These are phyloP conservation scores for Drosophila orosa DNA, from an alignment of 1,140 invertebrate species.

Conservation along the genomic window DNA sequence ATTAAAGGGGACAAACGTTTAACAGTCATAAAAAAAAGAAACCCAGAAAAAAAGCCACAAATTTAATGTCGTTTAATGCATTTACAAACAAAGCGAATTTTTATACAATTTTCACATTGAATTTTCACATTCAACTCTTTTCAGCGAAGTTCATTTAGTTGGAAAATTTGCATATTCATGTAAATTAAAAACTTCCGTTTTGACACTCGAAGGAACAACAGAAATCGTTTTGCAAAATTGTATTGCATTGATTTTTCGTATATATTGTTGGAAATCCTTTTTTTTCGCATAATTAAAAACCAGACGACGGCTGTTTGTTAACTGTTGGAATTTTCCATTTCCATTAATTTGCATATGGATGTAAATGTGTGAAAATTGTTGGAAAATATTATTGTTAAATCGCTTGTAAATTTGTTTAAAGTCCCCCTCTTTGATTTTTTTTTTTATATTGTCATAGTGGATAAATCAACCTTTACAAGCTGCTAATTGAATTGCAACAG, in stretches of 20 bases:
- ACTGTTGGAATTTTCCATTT: slow-evolving; percentile 60
- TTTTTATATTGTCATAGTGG: slow-evolving; percentile 16
- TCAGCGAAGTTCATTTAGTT: slow-evolving; percentile 59
- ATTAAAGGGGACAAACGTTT: slow-evolving; percentile 60
- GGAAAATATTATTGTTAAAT: slow-evolving; percentile 72
- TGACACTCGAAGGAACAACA: slow-evolving; percentile 44
- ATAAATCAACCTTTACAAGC: slow-evolving; percentile 22
- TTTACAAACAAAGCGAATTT: slow-evolving; percentile 54
- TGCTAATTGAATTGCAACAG: slow-evolving; percentile 19
- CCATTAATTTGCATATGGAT: slow-evolving; percentile 58
- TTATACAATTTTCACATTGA: slow-evolving; percentile 46
- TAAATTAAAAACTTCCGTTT: slow-evolving; percentile 76
- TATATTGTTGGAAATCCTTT: slow-evolving; percentile 18
- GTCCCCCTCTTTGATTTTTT: slow-evolving; percentile 28
- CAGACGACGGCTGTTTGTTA: slow-evolving; percentile 32
- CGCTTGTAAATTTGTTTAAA: slow-evolving; percentile 73
- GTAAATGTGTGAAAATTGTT: slow-evolving; percentile 16
- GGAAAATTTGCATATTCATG: slow-evolving; percentile 71
- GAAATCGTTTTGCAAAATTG: slow-evolving; percentile 42
- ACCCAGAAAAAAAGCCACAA: slow-evolving; percentile 26
- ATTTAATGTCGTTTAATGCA: slow-evolving; percentile 64
- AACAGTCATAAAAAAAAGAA: slow-evolving; percentile 61
- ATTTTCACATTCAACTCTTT: slow-evolving; percentile 46
- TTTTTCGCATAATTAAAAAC: slow-evolving; percentile 72
- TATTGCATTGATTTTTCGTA: slow-evolving; percentile 35